These are phyloP conservation scores for Aythya baeri DNA, from an alignment of 2,113 vertebrate species.

Conservation along the genomic window DNA sequence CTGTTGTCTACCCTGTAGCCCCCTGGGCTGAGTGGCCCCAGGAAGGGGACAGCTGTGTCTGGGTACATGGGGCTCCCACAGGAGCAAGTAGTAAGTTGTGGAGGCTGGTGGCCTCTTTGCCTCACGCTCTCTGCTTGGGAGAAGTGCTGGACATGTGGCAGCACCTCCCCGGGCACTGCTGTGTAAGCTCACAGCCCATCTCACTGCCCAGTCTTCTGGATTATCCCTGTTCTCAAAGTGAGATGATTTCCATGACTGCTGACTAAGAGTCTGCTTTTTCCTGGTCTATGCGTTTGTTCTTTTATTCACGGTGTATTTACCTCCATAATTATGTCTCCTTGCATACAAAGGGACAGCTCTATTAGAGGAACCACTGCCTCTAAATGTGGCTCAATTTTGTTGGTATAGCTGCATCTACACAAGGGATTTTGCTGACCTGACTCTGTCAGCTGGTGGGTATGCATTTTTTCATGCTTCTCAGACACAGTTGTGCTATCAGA, in stretches of 20 bases:
- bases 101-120: neutral
- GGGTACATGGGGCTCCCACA: neutral
- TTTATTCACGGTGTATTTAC: neutral
- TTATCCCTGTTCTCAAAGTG: neutral
- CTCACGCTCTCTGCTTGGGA: neutral
- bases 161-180: neutral
- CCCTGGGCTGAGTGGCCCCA: neutral
- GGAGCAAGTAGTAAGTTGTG: neutral
- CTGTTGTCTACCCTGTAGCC: neutral
- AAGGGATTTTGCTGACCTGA: neutral
- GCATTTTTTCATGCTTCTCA: neutral
- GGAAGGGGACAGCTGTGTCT: neutral
- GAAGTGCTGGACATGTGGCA: neutral
- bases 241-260: neutral
- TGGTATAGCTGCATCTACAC: neutral
- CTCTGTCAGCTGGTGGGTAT: neutral
- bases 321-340: neutral
- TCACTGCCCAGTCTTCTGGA: neutral
- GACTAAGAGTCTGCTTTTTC: neutral
- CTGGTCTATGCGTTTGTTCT: neutral
- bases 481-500: neutral
- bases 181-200: neutral
- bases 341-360: neutral
- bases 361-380: neutral
- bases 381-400: neutral